Base-by-base conservation (phyloP, 2,888 invertebrate species). In the Leucoma salicis region DNA sequence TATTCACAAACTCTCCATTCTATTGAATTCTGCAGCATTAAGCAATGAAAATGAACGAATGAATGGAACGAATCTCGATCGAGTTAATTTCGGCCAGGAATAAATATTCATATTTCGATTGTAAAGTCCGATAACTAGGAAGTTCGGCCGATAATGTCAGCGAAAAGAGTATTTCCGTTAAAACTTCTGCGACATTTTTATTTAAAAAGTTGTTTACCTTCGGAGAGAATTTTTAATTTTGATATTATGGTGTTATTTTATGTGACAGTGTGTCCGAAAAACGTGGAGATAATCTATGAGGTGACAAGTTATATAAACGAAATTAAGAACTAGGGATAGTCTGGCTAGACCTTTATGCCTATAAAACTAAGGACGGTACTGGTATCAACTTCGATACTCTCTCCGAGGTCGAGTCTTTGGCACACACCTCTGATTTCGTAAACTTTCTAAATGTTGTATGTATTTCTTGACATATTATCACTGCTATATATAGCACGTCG, bases 31-130 rank as follows among this genome's bases (percentile, higher is more conserved):
- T 45, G 37, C 34, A 27, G 46, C 58, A 57, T 57, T 47, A 55
- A 62, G 46, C 42, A 46, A 52, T 46, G 44, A 49, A 49, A 57
- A 49, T 46, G 46, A 43, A 48, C 41, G 32, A 38, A 25, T 33
- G 33, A 36, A 40, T 25, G 31, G 24, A 46, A 55, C 43, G 34
- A 53, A 47, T 41, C 39, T 32, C 43, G 33, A 49, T 39, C 52
- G 38, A 63, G 51, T 60, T 60, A 60, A 55, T 63, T 56, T 60
- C 24, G 39, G 35, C 15, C 41, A 37, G 42, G 33, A 60, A 54
- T 56, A 55, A 63, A 62, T 63, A 63, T 63, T 61, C 46, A 63
- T 53, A 56, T 56, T 61, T 61, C 46, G 56, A 63, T 61, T 50
- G 41, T 39, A 52, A 49, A 60, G 53, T 46, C 40, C 14, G 62